These are phyloP conservation scores for Solea solea DNA, from an alignment of 2,113 vertebrate species.

Conservation along the genomic window DNA sequence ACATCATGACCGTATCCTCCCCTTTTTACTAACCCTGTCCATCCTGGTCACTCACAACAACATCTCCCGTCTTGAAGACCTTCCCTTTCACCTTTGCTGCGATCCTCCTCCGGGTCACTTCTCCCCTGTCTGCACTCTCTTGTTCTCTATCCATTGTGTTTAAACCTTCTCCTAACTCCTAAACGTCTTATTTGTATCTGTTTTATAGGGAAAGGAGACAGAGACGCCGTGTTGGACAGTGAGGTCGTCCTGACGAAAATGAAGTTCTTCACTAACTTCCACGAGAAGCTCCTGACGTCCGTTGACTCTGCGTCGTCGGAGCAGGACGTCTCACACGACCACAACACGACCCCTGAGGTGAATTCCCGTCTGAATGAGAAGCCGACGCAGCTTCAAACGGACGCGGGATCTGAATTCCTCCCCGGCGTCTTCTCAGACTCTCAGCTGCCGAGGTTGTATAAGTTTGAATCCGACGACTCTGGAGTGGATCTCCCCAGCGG, in stretches of 20 bases:
- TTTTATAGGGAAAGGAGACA: constrained; percentile 82
- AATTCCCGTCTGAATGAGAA: constrained; percentile 25
- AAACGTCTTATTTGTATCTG: constrained; percentile 24
- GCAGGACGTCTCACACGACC: constrained; percentile 47
- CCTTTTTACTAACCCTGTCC: no score
- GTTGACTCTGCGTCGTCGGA: constrained; percentile 65
- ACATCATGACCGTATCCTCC: no score
- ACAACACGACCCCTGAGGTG: constrained; percentile 32
- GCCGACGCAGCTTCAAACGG: constrained; percentile 19
- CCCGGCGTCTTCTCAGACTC: constrained; percentile 71
- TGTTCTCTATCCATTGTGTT: no score
- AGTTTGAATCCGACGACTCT: constrained; percentile 89
- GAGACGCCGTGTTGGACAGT: constrained; percentile 75
- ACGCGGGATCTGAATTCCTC: constrained; percentile 63
- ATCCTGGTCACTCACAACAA: no score
- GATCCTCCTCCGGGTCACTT: no score
- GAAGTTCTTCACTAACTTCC: constrained; percentile 82
- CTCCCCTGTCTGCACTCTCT: no score
- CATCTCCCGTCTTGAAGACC: no score
- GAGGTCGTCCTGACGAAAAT: constrained; percentile 89
- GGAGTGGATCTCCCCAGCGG: constrained; percentile 88
- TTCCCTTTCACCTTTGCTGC: no score
- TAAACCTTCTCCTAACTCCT: background rate
- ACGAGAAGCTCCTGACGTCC: constrained; percentile 59
- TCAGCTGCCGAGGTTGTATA: constrained; percentile 81